Percentiles rank a stretch among this genome's conserved stretches.
Evolutionary conservation across 2,797 vertebrate species (phyloP).

Genomic region (Sebastes cheni): DNA sequence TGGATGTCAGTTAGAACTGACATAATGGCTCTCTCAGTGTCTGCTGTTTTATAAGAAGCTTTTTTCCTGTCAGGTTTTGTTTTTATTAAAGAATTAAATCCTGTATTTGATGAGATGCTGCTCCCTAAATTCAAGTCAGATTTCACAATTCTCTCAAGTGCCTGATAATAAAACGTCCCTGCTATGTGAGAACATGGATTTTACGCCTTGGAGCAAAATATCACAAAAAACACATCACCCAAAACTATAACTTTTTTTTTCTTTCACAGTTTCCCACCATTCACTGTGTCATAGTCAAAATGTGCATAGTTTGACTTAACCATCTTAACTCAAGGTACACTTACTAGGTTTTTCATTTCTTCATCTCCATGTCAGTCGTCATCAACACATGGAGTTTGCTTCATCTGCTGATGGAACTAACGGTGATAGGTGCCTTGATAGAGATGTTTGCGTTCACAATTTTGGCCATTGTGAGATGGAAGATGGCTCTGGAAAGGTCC

Average conservation of each 20-base stretch:
- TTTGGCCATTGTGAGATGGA: not conserved
- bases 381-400: not conserved
- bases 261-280: not conserved
- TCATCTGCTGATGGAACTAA: not conserved
- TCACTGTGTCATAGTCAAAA: not conserved
- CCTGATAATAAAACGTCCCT: not conserved
- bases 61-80: not conserved
- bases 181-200: not conserved
- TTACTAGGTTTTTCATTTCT: not conserved
- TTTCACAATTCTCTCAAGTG: not conserved
- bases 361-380: not conserved
- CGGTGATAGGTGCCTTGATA: not conserved
- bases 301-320: not conserved
- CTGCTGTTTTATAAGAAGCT: not conserved
- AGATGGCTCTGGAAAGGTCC: not conserved
- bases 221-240: not conserved
- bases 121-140: not conserved
- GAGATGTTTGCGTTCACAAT: not conserved
- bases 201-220: not conserved
- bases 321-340: not conserved
- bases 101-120: not conserved
- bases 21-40: not conserved
- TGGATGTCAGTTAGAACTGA: not conserved
- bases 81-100: not conserved
- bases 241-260: not conserved